Evolutionary conservation across 1,140 invertebrate species (phyloP).

Genomic region (Brachionus rotundiformis): DNA sequence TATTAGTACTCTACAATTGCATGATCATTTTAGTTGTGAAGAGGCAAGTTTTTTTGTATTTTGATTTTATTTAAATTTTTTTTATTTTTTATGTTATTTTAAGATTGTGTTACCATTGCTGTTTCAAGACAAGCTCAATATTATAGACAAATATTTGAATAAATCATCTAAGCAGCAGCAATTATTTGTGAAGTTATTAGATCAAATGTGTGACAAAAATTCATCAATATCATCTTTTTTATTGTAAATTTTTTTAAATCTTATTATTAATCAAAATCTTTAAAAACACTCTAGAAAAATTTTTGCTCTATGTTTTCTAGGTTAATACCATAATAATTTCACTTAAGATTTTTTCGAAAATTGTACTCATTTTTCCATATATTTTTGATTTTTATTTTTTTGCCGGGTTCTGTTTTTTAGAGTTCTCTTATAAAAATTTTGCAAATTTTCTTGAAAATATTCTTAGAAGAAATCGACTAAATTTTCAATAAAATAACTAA

Average conservation of each 20-base stretch:
- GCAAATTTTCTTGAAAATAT: no score
- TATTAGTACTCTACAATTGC: slow-evolving; percentile 68
- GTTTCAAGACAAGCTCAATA: slow-evolving; percentile 72
- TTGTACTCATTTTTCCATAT: no score
- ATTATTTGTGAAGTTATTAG: slow-evolving; percentile 69
- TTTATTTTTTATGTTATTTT: slow-evolving; percentile 36
- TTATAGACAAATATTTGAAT: slow-evolving; percentile 71
- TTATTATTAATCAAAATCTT: not conserved
- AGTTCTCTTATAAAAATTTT: no score
- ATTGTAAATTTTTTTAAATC: slow-evolving; percentile 16
- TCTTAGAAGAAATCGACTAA: no score
- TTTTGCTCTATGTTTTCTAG: not conserved
- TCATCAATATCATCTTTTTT: slow-evolving; percentile 53
- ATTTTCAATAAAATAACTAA: no score
- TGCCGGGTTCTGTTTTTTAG: no score
- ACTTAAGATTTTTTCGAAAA: no score
- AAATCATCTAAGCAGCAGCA: slow-evolving; percentile 68
- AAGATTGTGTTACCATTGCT: slow-evolving; percentile 72
- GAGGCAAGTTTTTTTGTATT: slow-evolving; percentile 59
- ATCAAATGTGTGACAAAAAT: slow-evolving; percentile 60
- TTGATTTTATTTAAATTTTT: not conserved
- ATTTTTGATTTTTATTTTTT: no score
- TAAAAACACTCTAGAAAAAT: not conserved
- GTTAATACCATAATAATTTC: not conserved
- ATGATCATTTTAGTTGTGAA: slow-evolving; percentile 70